Evolutionary conservation across 2,113 vertebrate species (phyloP), one percentile per base, ranked within the genome.

Genomic region (Rhinoptilus africanus): DNA sequence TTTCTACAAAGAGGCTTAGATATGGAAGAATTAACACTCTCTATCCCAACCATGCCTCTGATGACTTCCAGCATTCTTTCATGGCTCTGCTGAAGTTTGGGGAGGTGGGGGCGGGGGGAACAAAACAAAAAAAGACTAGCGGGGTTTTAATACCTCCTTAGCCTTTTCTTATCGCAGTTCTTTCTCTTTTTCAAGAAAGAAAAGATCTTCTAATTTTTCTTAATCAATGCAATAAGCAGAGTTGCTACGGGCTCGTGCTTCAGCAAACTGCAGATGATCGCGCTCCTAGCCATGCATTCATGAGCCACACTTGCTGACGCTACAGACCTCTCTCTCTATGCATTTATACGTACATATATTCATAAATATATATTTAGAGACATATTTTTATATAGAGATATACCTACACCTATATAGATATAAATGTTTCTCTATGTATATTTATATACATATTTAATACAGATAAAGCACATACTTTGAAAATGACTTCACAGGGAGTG

Each of bases 11-110:
- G 98, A 98, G 98, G 98, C 98, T 99, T 98, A 99, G 98, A 98
- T 98, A 98, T 98, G 98, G 98, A 98, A 98, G 98, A 99, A 99
- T 99, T 99, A 98, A 98, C 98, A 99, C 98, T 99, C 98, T 98
- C 98, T 98, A 96, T 98, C 97, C 98, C 98, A 98, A 92, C 96
- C 97, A 86, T 97, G 97, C 97, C 97, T 98, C 98, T 91, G 92
- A 98, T 98, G 98, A 98, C 97, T 98, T 98, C 96, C 95, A 98
- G 96, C 97, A 98, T 98, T 98, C 98, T 98, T 98, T 97, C 94
- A 96, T 96, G 93, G 93, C 94, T 97, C 97, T 96, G 82, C 90
- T 84, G 85, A 85, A 71, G 41, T 63, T 79, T 57, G 48, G 71
- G 57, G 35, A 34, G 57, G 35, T 10, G 27, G 20, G n/a, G 28